A percentile compares a stretch with the other conserved stretches of the same genome.
phyloP scores from a whole-genome alignment of 2,888 invertebrate genomes.

The Lycophotia porphyrea region DNA sequence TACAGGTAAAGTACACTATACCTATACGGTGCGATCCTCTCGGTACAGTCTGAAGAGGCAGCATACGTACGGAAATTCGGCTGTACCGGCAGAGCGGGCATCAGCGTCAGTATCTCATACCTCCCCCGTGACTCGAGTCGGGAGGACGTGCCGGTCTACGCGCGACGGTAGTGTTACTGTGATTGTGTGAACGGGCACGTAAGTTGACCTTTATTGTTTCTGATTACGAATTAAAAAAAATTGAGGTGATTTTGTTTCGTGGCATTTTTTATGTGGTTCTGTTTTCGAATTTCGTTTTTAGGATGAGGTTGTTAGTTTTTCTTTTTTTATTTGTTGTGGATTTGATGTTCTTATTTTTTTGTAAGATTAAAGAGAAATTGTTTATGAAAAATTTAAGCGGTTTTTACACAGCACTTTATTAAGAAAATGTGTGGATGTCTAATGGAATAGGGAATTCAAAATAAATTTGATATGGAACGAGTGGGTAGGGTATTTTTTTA shows the following conservation, averaged over 20 bases:
- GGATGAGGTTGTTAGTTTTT: background rate
- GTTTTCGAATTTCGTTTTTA: background rate
- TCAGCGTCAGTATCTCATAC: conserved; percentile 59
- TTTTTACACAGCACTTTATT: background rate
- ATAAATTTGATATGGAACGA: background rate
- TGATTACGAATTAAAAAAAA: conserved; percentile 9
- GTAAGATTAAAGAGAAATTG: background rate
- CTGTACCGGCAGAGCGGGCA: conserved; percentile 33
- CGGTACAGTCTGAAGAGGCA: conserved; percentile 39
- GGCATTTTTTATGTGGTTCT: conserved; percentile 2
- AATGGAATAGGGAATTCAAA: too few relatives aligned
- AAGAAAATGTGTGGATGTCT: background rate
- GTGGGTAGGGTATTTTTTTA: background rate
- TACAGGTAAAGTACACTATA: background rate
- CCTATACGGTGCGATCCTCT: background rate
- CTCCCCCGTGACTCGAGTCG: conserved; percentile 70
- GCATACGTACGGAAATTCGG: conserved; percentile 51
- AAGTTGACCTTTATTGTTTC: conserved; percentile 53
- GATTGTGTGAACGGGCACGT: conserved; percentile 64
- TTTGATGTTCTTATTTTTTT: conserved; percentile 1
- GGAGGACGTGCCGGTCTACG: conserved; percentile 64
- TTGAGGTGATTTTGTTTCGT: too few relatives aligned
- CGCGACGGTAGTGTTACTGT: conserved; percentile 56
- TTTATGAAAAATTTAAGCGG: background rate
- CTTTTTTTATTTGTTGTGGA: background rate